Evolutionary conservation across 2,113 vertebrate genomes (phyloP).

Genomic region (human (Homo sapiens)): GRCh38 chr5:67543501-67544000

Average conservation of each 20-base stretch:
- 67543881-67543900: background rate
- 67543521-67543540: background rate
- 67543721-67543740: background rate
- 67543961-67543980: conserved; percentile 14
- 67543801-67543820: background rate
- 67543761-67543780: background rate
- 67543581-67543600: background rate
- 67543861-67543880: background rate
- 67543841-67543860: background rate
- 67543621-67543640: background rate
- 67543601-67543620: background rate
- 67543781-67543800: background rate
- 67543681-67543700: background rate
- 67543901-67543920: background rate
- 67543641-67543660: background rate
- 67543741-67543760: background rate
- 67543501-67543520: background rate
- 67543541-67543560: background rate
- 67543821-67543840: background rate
- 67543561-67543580: background rate
- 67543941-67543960: background rate
- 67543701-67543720: background rate
- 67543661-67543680: background rate
- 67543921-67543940: background rate
- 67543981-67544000: background rate